Percentiles rank a stretch among this genome's conserved stretches.
These are phyloP conservation scores for Herpetotheres cachinnans DNA, from an alignment of 2,113 vertebrate species.

Conservation along the genomic window DNA sequence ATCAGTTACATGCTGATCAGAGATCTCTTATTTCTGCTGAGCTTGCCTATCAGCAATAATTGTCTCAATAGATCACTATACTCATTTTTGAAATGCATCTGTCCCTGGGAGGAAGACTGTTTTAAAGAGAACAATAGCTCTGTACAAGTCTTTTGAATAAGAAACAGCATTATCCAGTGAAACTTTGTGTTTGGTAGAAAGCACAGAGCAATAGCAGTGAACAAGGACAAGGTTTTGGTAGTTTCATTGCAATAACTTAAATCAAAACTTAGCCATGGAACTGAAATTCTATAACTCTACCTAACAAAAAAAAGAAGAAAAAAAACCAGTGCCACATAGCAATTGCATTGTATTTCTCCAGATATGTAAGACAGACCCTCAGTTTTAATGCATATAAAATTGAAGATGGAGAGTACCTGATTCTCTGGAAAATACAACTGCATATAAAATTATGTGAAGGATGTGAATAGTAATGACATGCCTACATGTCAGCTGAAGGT, in stretches of 20 bases:
- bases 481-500: background rate
- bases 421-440: background rate
- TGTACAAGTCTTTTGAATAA: background rate
- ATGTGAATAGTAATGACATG: background rate
- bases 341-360: background rate
- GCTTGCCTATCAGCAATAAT: background rate
- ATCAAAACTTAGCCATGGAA: background rate
- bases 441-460: background rate
- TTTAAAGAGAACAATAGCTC: background rate
- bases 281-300: background rate
- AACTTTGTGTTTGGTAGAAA: background rate
- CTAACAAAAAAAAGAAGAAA: background rate
- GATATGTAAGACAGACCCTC: background rate
- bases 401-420: background rate
- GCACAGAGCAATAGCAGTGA: background rate
- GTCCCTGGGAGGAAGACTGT: background rate
- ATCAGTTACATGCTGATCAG: background rate
- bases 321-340: background rate
- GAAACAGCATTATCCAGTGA: background rate
- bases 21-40: background rate
- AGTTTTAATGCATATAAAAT: background rate
- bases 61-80: background rate
- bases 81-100: background rate
- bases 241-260: background rate
- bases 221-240: too few species aligned